phyloP scores from a whole-genome alignment of 2,888 invertebrate species.

The Tinea pellionella region DNA sequence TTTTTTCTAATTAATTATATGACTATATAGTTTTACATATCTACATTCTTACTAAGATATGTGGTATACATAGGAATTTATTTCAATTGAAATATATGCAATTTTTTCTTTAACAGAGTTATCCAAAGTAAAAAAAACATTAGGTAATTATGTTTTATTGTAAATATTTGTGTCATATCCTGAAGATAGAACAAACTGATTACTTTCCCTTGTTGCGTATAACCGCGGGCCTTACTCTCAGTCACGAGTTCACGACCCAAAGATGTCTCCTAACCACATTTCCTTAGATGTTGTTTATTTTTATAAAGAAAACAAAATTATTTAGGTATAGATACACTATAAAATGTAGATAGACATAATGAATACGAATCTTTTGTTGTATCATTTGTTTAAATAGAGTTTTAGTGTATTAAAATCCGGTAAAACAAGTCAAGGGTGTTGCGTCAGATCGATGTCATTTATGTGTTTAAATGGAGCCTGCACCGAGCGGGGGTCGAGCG shows the following conservation, averaged over 20 bases:
- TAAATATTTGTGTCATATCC: constrained; percentile 9
- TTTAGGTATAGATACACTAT: too few relatives aligned
- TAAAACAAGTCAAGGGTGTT: constrained; percentile 2
- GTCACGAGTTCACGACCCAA: constrained; percentile 3
- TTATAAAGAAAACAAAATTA: neutral
- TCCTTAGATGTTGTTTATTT: neutral
- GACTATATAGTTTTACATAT: too few relatives aligned
- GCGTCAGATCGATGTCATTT: constrained; percentile 9
- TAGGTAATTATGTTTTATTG: neutral
- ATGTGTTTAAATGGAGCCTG: neutral
- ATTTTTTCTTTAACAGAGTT: too few relatives aligned
- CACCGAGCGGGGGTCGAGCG: constrained; percentile 19
- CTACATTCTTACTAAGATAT: too few relatives aligned
- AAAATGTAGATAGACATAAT: neutral
- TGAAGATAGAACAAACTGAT: constrained; percentile 5
- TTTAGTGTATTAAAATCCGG: constrained; percentile 9
- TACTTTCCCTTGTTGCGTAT: constrained; percentile 12
- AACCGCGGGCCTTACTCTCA: constrained; percentile 7
- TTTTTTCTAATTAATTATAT: constrained; percentile 6
- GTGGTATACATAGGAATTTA: too few relatives aligned
- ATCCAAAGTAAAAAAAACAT: too few relatives aligned
- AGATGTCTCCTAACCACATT: neutral
- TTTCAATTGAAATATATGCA: too few relatives aligned
- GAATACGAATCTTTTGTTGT: neutral
- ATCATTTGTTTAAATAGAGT: neutral